phyloP scores from a whole-genome alignment of 2,113 vertebrate species.

The Ptyas mucosa region DNA sequence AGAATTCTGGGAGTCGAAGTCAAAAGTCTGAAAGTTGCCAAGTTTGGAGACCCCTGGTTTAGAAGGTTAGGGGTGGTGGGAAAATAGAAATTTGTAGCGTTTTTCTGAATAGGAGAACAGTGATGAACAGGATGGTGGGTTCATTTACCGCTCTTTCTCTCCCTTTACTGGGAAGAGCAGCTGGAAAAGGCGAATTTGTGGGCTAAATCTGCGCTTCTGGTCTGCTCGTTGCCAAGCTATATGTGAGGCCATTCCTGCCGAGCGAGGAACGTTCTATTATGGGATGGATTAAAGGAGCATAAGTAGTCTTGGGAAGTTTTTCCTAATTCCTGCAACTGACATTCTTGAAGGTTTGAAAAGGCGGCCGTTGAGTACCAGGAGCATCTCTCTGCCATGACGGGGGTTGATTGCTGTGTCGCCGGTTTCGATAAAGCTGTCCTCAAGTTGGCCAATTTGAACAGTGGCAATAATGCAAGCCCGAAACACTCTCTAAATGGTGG shows the following conservation, averaged over 20 bases:
- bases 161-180: not conserved
- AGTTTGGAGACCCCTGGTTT: not conserved
- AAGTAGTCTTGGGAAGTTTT: constrained; percentile 24
- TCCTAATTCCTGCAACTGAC: constrained; percentile 18
- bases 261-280: not conserved
- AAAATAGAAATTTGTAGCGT: not conserved
- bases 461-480: constrained; percentile 82
- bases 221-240: not conserved
- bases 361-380: constrained; percentile 93
- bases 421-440: constrained; percentile 82
- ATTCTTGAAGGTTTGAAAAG: constrained; percentile 87
- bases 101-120: not conserved
- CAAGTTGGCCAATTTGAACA: constrained; percentile 77
- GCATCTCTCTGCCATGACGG: constrained; percentile 89
- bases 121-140: not conserved
- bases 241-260: not conserved
- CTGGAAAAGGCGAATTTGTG: not conserved
- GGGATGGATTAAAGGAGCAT: too few species aligned
- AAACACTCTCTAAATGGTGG: constrained; percentile 89
- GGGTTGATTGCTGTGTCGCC: constrained; percentile 87
- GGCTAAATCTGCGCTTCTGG: not conserved
- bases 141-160: not conserved
- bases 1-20: not conserved
- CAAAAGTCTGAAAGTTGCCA: not conserved
- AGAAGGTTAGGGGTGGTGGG: not conserved